Conservation (phyloP, 92 coral and sea anemone species). For the Phenganax marumi region DNA sequence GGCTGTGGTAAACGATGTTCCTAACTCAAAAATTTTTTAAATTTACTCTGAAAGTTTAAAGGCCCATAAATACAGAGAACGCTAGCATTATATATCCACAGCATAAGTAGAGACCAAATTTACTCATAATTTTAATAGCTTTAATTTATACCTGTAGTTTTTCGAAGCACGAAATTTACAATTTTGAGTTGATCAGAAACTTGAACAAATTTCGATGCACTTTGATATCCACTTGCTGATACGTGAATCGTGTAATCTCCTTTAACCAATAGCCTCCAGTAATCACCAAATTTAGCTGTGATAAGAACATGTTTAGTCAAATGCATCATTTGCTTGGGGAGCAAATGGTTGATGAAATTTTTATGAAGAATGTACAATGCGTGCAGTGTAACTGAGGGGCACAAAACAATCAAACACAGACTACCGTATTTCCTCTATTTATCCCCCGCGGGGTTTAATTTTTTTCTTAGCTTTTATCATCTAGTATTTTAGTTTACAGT, state of each 20-base stretch:
- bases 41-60: no score
- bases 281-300: slow-evolving; percentile 80
- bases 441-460: no score
- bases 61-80: neutral
- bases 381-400: no score
- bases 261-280: slow-evolving; percentile 80
- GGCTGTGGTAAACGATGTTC: no score
- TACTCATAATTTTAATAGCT: neutral
- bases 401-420: no score
- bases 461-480: no score
- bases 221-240: slow-evolving; percentile 60
- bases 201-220: slow-evolving; percentile 43
- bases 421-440: no score
- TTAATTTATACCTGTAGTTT: neutral
- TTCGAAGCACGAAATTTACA: slow-evolving; percentile 66
- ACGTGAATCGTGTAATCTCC: slow-evolving; percentile 62
- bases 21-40: neutral
- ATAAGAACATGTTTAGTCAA: neutral
- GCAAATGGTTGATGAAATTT: no score
- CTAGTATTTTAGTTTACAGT: no score
- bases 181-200: slow-evolving; percentile 45
- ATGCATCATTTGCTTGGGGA: no score
- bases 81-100: no score
- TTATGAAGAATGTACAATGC: no score
- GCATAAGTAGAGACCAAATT: neutral